These are phyloP conservation scores for Centropyge bicolor DNA, from an alignment of 2,797 vertebrate genomes.

Conservation along the genomic window DNA sequence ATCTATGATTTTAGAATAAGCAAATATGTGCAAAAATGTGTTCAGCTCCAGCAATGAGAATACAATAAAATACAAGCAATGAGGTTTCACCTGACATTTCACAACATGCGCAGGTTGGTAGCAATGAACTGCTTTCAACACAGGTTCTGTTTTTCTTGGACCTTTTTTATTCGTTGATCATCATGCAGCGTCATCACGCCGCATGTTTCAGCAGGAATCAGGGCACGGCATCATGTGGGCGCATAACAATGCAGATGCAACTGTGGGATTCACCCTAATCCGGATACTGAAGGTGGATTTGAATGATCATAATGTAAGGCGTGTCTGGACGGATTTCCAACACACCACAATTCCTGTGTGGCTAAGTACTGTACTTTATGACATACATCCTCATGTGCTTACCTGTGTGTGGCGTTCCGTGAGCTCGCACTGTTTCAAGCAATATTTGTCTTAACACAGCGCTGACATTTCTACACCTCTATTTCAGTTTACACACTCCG, in stretches of 20 bases:
- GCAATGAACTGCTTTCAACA: slow-evolving; percentile 12
- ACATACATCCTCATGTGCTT: slow-evolving; percentile 35
- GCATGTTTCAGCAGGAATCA: slow-evolving; percentile 53
- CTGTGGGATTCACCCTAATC: slow-evolving; percentile 51
- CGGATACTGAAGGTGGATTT: slow-evolving; percentile 40
- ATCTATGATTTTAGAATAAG: background rate
- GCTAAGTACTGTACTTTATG: slow-evolving; percentile 23
- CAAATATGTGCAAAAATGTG: background rate
- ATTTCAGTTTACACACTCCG: slow-evolving; percentile 33
- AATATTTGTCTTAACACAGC: slow-evolving; percentile 59
- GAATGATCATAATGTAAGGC: slow-evolving; percentile 49
- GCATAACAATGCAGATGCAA: slow-evolving; percentile 33
- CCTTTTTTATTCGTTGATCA: slow-evolving; percentile 19
- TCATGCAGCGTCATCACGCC: slow-evolving; percentile 15
- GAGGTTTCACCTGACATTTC: background rate
- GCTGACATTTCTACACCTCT: slow-evolving; percentile 57
- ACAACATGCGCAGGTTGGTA: background rate
- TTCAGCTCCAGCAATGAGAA: background rate
- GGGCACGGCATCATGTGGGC: slow-evolving; percentile 12
- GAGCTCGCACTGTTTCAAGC: slow-evolving; percentile 16
- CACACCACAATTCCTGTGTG: slow-evolving; percentile 10
- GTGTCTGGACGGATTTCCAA: slow-evolving; percentile 47
- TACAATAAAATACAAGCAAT: background rate
- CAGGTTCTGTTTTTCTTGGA: slow-evolving; percentile 20
- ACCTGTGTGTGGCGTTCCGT: slow-evolving; percentile 26